Evolutionary conservation across 2,113 vertebrate species (phyloP), one percentile per base, ranked within the genome.

Genomic region (Benthochromis sp.): DNA sequence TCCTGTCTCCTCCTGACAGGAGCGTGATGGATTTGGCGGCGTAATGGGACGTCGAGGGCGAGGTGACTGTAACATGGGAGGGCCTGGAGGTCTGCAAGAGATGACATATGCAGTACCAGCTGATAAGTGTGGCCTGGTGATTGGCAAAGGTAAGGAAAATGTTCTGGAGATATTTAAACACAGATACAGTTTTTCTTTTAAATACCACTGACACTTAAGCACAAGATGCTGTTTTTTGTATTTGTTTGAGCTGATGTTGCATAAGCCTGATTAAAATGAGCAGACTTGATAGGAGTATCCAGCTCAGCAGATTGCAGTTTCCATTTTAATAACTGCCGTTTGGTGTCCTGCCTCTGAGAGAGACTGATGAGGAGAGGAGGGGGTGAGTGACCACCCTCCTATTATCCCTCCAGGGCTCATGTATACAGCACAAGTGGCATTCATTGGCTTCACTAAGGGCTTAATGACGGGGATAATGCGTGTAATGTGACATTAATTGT

Each of bases 101-200:
- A 97, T 99, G 79, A 99, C 98, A 2, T 99, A 99, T 88, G 97
- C 98, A 0, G 98, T 99, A 93, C 98, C 98, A 2, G 98, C 99
- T 0, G 98, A 99, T 90, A 99, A 99, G 88, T 99, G 99, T 34
- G 99, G 99, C n/a, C 97, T 99, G 0, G 99, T 99, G 90, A 99
- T 99, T 40, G 99, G 99, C 84, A 99, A 99, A 98, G 99, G 99
- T 99, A 90, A 90, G 84, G 36, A 63, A 31, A 10, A 9, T 17
- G 4, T 63, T 66, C 16, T 17, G 3, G 40, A 54, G 17, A 13
- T 12, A 29, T 84, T 53, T 71, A 57, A 81, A 84, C 61, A 38
- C 61, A 21, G 19, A 38, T 66, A 38, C 31, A 66, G 19, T 66
- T 38, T 38, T 27, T 73, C 21, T 24, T 24, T 21, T 40, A 69